Evolutionary conservation across 2,797 vertebrate genomes (phyloP), one percentile per base, ranked within the genome.

Genomic region (Scyliorhinus canicula): DNA sequence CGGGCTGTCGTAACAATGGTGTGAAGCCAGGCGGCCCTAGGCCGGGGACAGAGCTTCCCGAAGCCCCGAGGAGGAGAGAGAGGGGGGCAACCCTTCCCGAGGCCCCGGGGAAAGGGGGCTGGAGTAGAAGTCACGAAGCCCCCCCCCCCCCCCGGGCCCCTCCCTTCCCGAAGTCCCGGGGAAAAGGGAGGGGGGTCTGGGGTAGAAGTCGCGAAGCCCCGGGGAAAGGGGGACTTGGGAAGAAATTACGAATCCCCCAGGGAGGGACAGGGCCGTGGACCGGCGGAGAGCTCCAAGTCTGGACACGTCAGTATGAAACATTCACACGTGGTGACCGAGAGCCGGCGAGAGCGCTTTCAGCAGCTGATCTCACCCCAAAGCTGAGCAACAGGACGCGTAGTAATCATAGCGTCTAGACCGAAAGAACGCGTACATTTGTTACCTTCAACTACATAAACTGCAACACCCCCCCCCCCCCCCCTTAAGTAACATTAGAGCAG

Each of bases 1-100:
- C 67, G 52, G 67, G 71, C 47, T 74, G 47, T 35, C 63, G 93
- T 71, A 94, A 94, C 65, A 94, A 94, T 94, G 47, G 93, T 52
- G 44, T 74, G 67, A 24, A 74, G 93, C 28, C 11, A 12, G 65
- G 67, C 6, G 28, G n/a, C 12, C 52, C 2, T 14, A 63, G 24
- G 50, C 50, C 84, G 55, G 44, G 93, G 26, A 40, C 40, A 93
- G 91, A 57, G 84, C 26, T 86, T n/a, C 79, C 44, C 79, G 40
- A 44, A 28, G 47, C 14, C 77, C 16, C 1, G 88, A 0, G 21
- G 11, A 16, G 40, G 26, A 8, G 65, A 28, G 65, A 3, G 90
- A 9, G 60, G 55, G 28, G 0, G 47, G 44, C 19, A 7, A 21
- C 2, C 3, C n/a, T n/a, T 35, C 50, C 1, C 74, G 35, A 16